These are phyloP conservation scores for Apostichopus japonicus DNA, from an alignment of 35 echinoderm and acorn worm genomes.

Conservation along the genomic window DNA sequence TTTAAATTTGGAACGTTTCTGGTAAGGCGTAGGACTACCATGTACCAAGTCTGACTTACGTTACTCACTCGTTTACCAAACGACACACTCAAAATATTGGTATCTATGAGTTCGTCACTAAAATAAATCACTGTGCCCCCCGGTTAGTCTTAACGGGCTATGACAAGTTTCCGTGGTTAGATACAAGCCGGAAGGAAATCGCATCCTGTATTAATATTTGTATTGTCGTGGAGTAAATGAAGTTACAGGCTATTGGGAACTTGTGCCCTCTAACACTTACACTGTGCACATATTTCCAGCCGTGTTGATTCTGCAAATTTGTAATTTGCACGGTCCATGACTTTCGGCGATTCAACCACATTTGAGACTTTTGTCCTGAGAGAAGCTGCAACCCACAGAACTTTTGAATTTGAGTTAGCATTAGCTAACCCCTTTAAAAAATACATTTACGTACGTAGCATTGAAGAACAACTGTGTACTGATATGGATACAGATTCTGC, in stretches of 20 bases:
- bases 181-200: neutral
- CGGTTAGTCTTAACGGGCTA: no score
- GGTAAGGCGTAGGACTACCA: no score
- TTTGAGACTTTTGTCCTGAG: no score
- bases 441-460: no score
- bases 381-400: no score
- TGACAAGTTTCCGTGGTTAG: neutral
- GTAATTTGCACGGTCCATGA: neutral
- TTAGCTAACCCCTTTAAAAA: neutral
- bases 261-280: neutral
- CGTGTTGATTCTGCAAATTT: neutral
- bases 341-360: neutral
- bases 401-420: no score
- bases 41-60: no score
- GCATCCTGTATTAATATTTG: neutral
- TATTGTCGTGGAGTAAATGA: neutral
- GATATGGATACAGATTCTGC: constrained; percentile 3
- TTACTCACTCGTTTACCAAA: no score
- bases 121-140: no score
- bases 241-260: neutral
- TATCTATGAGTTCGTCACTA: no score
- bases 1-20: no score
- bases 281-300: neutral
- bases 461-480: neutral
- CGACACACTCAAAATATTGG: no score